Conservation (phyloP, 2,888 invertebrate species). For the Clunio marinus region DNA sequence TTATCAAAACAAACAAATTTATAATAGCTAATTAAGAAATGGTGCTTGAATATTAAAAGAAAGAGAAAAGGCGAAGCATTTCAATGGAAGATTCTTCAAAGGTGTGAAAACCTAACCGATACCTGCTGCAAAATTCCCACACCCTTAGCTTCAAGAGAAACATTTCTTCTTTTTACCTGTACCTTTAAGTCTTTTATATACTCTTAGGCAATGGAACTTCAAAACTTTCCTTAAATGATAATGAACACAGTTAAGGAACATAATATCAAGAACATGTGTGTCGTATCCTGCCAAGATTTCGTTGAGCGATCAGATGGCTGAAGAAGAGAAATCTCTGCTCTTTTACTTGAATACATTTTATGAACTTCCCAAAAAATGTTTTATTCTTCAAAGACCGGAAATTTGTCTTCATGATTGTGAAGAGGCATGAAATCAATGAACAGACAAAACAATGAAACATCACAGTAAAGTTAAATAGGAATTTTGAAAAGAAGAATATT, state of each 20-base stretch:
- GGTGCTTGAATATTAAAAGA: too few relatives aligned
- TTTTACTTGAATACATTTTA: not conserved
- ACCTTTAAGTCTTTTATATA: not conserved
- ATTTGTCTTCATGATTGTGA: not conserved
- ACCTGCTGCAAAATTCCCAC: not conserved
- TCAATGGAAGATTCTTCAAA: too few relatives aligned
- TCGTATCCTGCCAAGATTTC: not conserved
- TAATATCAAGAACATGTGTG: not conserved
- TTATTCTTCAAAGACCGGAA: not conserved
- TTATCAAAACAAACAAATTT: too few relatives aligned
- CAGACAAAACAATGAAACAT: not conserved
- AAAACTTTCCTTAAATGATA: not conserved
- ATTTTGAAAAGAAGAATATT: too few relatives aligned
- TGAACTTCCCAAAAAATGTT: constrained; percentile 5
- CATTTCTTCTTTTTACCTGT: not conserved
- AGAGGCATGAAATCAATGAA: constrained; percentile 7
- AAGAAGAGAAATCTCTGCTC: not conserved
- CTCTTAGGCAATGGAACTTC: not conserved
- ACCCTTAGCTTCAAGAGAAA: not conserved
- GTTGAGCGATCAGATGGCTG: constrained; percentile 8
- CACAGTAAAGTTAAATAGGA: not conserved
- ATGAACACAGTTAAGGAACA: not conserved
- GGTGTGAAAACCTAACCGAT: not conserved
- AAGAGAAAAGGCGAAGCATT: too few relatives aligned
- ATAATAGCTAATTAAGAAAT: too few relatives aligned